These are phyloP conservation scores for Pogonognathellus flavescens DNA, from an alignment of 1,140 invertebrate species.

Conservation along the genomic window DNA sequence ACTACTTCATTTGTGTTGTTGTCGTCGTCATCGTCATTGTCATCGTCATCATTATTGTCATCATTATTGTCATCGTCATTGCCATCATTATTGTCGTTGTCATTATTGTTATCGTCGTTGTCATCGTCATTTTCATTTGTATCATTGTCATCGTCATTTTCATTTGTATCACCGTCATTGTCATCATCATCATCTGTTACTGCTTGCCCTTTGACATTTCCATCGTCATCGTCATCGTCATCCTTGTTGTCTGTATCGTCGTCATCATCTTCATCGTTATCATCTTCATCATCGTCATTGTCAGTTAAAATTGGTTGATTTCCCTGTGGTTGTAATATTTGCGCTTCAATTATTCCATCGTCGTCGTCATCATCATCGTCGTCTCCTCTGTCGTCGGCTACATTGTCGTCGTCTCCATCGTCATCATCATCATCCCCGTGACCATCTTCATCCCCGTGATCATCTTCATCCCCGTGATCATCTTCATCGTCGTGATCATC, in stretches of 20 bases:
- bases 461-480: not conserved
- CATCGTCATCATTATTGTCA: not conserved
- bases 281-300: not conserved
- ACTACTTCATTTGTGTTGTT: not conserved
- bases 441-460: not conserved
- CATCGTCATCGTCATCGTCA: not conserved
- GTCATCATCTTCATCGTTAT: not conserved
- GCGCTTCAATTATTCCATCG: not conserved
- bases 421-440: not conserved
- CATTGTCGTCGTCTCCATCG: not conserved
- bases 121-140: not conserved
- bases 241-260: not conserved
- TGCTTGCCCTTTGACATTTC: not conserved
- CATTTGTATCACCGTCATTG: not conserved
- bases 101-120: not conserved
- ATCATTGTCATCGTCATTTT: not conserved
- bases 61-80: not conserved
- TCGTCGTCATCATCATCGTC: slow-evolving; percentile 8
- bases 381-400: not conserved
- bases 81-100: not conserved
- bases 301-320: too few species aligned
- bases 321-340: not conserved
- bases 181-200: not conserved
- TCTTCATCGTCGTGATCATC: not conserved
- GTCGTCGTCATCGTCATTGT: not conserved